Evolutionary conservation across 2,888 invertebrate genomes (phyloP).

Genomic region (Drosophila greeni): DNA sequence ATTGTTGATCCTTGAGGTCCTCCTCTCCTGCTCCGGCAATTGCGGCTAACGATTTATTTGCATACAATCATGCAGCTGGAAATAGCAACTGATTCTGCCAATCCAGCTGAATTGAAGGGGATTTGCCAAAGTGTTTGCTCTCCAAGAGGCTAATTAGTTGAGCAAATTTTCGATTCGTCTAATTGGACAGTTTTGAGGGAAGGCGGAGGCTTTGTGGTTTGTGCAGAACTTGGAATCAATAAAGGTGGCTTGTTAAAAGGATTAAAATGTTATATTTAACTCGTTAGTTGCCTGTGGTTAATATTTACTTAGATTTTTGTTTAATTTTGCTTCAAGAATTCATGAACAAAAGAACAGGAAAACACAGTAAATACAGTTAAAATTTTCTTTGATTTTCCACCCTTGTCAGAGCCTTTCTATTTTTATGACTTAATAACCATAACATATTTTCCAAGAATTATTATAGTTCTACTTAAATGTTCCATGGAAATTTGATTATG

Average conservation of each 20-base stretch:
- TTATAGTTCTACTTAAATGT: slow-evolving; percentile 5
- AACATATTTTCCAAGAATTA: neutral
- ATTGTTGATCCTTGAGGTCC: slow-evolving; percentile 13
- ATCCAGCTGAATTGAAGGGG: slow-evolving; percentile 31
- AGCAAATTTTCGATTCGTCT: slow-evolving; percentile 37
- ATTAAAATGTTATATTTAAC: neutral
- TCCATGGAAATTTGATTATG: slow-evolving; percentile 6
- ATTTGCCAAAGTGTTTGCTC: slow-evolving; percentile 27
- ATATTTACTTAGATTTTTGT: neutral
- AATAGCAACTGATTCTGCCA: slow-evolving; percentile 30
- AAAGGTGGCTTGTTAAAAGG: neutral
- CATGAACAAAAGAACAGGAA: neutral
- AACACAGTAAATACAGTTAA: neutral
- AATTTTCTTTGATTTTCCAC: neutral
- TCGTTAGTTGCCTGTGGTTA: neutral
- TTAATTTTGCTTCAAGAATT: neutral
- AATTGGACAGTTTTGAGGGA: slow-evolving; percentile 15
- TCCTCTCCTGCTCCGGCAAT: slow-evolving; percentile 22
- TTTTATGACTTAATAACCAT: neutral
- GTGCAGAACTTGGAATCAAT: neutral
- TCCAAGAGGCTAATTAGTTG: slow-evolving; percentile 47
- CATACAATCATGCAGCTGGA: slow-evolving; percentile 61
- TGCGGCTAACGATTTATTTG: slow-evolving; percentile 55
- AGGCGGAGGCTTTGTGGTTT: slow-evolving; percentile 1
- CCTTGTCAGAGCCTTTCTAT: neutral